Conservation (phyloP, 2,797 vertebrate genomes). For the Podargus strigoides region DNA sequence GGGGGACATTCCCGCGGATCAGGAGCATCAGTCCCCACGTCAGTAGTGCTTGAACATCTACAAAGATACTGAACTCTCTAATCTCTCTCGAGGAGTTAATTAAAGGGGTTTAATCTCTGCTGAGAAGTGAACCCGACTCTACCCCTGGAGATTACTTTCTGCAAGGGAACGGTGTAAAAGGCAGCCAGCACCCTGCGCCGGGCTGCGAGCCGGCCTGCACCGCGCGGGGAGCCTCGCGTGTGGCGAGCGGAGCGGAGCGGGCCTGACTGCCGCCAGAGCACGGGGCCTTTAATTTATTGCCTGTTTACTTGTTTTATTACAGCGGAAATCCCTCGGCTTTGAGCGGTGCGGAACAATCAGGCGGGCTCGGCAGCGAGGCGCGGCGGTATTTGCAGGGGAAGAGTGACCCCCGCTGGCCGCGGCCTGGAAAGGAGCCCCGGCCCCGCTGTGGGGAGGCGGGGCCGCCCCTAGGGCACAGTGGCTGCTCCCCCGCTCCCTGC, state of each 20-base stretch:
- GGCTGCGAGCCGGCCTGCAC: not conserved
- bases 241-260: not conserved
- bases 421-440: not conserved
- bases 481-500: not conserved
- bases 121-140: not conserved
- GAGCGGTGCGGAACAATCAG: rapidly evolving
- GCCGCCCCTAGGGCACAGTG: rapidly evolving
- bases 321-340: not conserved
- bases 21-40: not conserved
- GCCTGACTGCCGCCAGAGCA: not conserved
- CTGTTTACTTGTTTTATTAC: rapidly evolving
- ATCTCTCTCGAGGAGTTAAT: not conserved
- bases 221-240: not conserved
- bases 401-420: constrained; percentile 29
- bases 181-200: rapidly evolving
- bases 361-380: rapidly evolving
- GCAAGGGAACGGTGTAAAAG: not conserved
- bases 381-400: not conserved
- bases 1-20: not conserved
- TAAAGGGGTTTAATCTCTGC: not conserved
- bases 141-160: constrained; percentile 5
- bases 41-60: not conserved
- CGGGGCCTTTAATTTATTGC: rapidly evolving
- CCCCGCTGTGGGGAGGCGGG: no score
- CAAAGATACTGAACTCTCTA: not conserved